phyloP scores from a whole-genome alignment of 2,113 vertebrate genomes.

The Pipra filicauda region DNA sequence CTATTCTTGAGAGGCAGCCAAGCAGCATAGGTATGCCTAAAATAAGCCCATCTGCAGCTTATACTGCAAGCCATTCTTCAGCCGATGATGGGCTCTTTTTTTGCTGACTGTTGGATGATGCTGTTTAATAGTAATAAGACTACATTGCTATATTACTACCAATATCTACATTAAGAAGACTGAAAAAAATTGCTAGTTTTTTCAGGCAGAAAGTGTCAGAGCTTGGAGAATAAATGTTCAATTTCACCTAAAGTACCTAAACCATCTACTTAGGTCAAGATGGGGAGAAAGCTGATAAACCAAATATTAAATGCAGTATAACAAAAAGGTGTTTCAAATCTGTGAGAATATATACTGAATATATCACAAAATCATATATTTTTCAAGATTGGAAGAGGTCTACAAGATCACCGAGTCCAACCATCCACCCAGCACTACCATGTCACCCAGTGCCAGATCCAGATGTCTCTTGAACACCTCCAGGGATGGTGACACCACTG shows the following conservation, averaged over 20 bases:
- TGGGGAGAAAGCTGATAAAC: not conserved
- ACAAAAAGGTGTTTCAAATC: not conserved
- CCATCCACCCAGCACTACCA: too few species aligned
- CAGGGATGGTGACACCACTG: too few species aligned
- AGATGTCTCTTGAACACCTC: fast-evolving
- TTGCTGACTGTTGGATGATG: not conserved
- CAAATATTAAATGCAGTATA: not conserved
- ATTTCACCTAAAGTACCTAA: not conserved
- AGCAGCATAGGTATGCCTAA: fast-evolving
- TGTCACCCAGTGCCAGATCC: not conserved
- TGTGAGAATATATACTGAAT: not conserved
- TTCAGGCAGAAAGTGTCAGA: not conserved
- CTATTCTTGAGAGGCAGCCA: not conserved
- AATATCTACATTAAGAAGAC: not conserved
- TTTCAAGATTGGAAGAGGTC: not conserved
- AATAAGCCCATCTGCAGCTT: not conserved
- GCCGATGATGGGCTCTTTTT: not conserved
- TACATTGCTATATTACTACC: not conserved
- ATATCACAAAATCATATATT: not conserved
- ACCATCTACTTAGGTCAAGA: fast-evolving
- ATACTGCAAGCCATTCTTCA: not conserved
- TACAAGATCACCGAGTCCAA: not conserved
- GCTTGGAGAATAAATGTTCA: not conserved
- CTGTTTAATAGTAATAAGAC: not conserved
- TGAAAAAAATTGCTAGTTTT: not conserved